Percentiles rank a stretch among this genome's conserved stretches.
Conservation (phyloP, 2,113 vertebrate species). For the Chionodraco myersi region DNA sequence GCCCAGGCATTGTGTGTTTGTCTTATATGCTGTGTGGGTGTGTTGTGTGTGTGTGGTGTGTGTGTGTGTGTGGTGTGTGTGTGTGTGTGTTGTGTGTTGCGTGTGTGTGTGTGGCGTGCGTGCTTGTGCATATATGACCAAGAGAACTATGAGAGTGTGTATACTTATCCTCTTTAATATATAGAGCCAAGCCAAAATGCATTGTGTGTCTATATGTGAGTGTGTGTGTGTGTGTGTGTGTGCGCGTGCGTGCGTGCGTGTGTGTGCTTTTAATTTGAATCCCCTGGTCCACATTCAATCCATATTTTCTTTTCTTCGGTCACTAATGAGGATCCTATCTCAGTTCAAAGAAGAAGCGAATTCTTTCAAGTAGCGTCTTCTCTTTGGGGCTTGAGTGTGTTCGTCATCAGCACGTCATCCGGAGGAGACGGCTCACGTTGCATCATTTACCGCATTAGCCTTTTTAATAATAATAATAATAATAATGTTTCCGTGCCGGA, state of each 20-base stretch:
- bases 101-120: no score
- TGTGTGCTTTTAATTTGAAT: constrained; percentile 46
- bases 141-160: no score
- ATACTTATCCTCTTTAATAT: constrained; percentile 4
- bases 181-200: constrained; percentile 23
- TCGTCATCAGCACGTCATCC: constrained; percentile 45
- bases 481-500: background rate
- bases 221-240: constrained; percentile 1
- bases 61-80: no score
- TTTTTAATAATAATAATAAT: constrained; percentile 11
- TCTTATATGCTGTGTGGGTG: no score
- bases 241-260: background rate
- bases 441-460: constrained; percentile 53
- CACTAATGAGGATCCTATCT: constrained; percentile 62
- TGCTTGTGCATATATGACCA: background rate
- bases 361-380: constrained; percentile 63
- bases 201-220: constrained; percentile 23
- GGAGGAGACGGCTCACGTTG: constrained; percentile 37
- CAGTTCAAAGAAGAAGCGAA: constrained; percentile 58
- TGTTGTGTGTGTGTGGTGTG: no score
- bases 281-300: constrained; percentile 49
- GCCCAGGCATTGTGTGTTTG: no score
- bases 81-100: no score
- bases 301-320: constrained; percentile 61
- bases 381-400: constrained; percentile 62